These are phyloP conservation scores for Amaurobius ferox DNA, from an alignment of 2,888 invertebrate genomes.

Conservation along the genomic window DNA sequence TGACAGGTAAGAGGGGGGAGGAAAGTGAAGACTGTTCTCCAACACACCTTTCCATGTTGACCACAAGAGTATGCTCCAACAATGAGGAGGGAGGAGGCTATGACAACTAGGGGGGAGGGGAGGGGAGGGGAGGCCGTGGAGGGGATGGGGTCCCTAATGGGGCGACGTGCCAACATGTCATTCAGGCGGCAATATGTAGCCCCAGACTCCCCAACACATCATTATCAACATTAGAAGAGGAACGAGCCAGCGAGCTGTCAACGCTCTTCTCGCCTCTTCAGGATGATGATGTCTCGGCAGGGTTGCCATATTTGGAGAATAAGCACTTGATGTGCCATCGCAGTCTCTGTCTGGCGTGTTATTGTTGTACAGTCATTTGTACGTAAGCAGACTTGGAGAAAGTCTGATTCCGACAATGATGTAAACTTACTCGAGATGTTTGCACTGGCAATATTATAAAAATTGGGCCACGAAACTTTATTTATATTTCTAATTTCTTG, in stretches of 20 bases:
- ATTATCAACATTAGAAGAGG: constrained; percentile 51
- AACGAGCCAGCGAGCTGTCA: constrained; percentile 56
- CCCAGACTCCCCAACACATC: constrained; percentile 48
- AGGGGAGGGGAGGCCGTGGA: constrained; percentile 4
- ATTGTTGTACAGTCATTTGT: too few species aligned
- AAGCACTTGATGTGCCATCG: constrained; percentile 21
- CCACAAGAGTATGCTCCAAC: constrained; percentile 70
- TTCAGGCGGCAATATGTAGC: constrained; percentile 69
- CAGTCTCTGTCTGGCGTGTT: too few species aligned
- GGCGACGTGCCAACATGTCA: constrained; percentile 72
- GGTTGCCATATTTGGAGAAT: constrained; percentile 58
- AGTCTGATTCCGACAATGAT: too few species aligned
- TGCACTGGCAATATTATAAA: too few species aligned
- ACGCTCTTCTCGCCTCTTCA: constrained; percentile 37
- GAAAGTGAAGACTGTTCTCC: background rate
- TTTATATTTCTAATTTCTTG: too few species aligned
- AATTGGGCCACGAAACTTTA: too few species aligned
- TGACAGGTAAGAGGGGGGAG: constrained; percentile 62
- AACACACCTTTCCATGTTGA: constrained; percentile 51
- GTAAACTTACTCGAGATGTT: too few species aligned
- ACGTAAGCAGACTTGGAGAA: too few species aligned
- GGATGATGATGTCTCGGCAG: background rate
- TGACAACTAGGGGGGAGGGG: constrained; percentile 63
- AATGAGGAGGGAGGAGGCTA: constrained; percentile 59
- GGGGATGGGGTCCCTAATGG: constrained; percentile 68